Percentiles rank a stretch among this genome's conserved stretches.
phyloP scores from a whole-genome alignment of 2,888 invertebrate species.

The Papilio demoleus region DNA sequence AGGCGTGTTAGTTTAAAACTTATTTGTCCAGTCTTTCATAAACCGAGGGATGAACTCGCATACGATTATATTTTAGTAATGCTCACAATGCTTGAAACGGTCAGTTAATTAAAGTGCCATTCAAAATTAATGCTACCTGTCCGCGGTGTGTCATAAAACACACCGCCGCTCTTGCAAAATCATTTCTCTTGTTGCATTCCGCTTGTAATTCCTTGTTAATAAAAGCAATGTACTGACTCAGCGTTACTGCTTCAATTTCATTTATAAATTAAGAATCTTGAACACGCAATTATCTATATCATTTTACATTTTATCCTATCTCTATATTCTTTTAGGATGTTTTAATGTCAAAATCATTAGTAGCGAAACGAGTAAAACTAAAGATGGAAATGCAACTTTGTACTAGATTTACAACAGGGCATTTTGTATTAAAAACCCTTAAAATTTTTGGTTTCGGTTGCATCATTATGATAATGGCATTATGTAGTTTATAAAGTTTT shows the following conservation, averaged over 20 bases:
- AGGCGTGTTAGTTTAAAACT: background rate
- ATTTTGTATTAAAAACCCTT: too few species aligned
- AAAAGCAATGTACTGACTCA: conserved; percentile 5
- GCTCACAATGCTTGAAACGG: conserved; percentile 15
- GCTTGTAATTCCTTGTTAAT: conserved; percentile 13
- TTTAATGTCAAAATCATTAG: too few species aligned
- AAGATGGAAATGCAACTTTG: too few species aligned
- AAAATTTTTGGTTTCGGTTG: too few species aligned
- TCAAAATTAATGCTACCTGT: conserved; percentile 33
- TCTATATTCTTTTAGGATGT: too few species aligned
- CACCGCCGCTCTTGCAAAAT: conserved; percentile 16
- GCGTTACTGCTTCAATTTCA: background rate
- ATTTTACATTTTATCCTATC: too few species aligned
- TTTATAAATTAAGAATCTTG: background rate
- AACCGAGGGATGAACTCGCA: background rate
- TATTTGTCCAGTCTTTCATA: background rate
- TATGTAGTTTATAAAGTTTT: too few species aligned
- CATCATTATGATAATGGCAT: too few species aligned
- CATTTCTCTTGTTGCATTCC: conserved; percentile 32
- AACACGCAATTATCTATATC: background rate
- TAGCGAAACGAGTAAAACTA: too few species aligned
- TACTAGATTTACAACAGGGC: too few species aligned
- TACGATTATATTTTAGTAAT: conserved; percentile 1
- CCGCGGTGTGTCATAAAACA: conserved; percentile 29
- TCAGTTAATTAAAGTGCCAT: conserved; percentile 36